These are phyloP conservation scores for Aphelenchoides besseyi DNA, from an alignment of 1,140 invertebrate genomes.

Conservation along the genomic window DNA sequence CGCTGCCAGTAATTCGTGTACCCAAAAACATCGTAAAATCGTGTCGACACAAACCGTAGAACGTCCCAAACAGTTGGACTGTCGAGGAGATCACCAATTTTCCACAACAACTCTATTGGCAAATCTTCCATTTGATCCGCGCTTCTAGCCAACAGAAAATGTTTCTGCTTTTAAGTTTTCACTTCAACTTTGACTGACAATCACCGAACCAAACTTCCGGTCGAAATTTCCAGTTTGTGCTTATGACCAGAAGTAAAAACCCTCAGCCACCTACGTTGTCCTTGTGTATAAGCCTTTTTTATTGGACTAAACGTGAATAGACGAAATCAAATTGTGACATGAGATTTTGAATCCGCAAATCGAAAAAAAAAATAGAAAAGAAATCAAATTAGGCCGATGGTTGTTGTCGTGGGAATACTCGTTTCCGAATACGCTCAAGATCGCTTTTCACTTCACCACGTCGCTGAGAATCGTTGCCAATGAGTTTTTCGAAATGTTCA, in stretches of 20 bases:
- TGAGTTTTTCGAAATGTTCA: conserved; percentile 8
- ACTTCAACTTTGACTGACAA: neutral
- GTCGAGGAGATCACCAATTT: neutral
- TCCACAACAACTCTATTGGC: neutral
- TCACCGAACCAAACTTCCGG: too few species aligned
- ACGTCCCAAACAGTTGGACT: neutral
- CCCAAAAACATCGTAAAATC: neutral
- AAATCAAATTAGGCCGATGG: neutral
- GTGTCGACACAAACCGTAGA: neutral
- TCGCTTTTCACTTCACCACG: conserved; percentile 8
- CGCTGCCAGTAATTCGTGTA: neutral
- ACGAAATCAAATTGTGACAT: too few species aligned
- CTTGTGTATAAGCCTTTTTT: too few species aligned
- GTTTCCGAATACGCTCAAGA: neutral
- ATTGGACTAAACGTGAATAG: too few species aligned
- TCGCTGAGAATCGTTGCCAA: conserved; percentile 7
- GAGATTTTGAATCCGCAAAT: too few species aligned
- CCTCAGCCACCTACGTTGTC: too few species aligned
- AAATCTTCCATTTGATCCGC: neutral
- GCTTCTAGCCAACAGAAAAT: neutral
- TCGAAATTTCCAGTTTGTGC: too few species aligned
- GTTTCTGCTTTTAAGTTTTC: neutral
- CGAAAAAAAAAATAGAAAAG: neutral
- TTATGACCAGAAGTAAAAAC: too few species aligned
- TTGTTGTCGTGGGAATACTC: neutral